These are phyloP conservation scores for Junonia oenone DNA, from an alignment of 2,888 invertebrate genomes.

Conservation along the genomic window DNA sequence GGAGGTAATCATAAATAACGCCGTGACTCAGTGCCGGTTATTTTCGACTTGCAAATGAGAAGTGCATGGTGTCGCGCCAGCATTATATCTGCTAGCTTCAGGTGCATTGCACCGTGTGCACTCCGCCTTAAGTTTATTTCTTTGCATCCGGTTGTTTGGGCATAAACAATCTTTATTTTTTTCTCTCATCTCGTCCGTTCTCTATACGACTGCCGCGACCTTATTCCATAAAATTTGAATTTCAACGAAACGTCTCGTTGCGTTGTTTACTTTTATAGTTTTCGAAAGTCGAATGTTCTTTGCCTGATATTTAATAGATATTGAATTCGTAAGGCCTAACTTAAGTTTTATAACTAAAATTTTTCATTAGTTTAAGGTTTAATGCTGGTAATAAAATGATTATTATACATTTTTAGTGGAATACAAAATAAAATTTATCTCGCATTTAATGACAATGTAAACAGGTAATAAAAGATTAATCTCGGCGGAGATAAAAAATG, in stretches of 20 bases:
- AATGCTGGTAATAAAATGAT: neutral
- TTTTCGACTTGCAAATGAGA: constrained; percentile 71
- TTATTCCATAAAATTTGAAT: constrained; percentile 12
- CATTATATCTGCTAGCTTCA: constrained; percentile 31
- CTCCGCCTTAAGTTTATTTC: constrained; percentile 27
- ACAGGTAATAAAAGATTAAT: neutral
- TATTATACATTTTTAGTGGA: neutral
- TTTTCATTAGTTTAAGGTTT: neutral
- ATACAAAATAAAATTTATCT: no score
- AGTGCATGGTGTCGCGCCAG: constrained; percentile 47
- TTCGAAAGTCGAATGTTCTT: neutral
- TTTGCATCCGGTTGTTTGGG: constrained; percentile 28
- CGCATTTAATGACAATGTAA: neutral
- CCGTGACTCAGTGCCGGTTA: constrained; percentile 59
- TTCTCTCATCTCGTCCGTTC: constrained; percentile 14
- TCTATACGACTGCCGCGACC: constrained; percentile 15
- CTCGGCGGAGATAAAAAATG: neutral
- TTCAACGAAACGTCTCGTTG: neutral
- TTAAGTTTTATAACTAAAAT: neutral
- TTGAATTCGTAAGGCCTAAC: neutral
- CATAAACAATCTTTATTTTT: constrained; percentile 29
- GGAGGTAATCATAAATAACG: constrained; percentile 58
- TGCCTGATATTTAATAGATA: neutral
- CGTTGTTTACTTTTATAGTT: neutral
- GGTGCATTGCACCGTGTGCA: constrained; percentile 34